phyloP scores from a whole-genome alignment of 2,797 vertebrate species.

The Leucoraja ocellata region DNA sequence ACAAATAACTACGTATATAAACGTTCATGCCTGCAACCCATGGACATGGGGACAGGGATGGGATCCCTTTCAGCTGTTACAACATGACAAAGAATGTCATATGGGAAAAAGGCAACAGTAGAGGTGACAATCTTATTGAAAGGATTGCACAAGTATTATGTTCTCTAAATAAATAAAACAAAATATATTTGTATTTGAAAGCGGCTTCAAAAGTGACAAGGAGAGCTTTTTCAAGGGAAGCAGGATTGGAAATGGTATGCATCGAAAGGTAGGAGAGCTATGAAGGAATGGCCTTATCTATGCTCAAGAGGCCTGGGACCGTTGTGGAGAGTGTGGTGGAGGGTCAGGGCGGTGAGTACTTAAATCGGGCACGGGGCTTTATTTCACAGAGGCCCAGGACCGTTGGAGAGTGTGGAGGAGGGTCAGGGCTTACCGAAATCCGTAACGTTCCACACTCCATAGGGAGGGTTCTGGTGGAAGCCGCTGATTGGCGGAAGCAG shows the following conservation, averaged over 20 bases:
- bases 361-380: too few species aligned
- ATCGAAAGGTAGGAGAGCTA: neutral
- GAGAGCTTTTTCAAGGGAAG: neutral
- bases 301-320: neutral
- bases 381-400: too few species aligned
- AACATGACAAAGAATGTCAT: neutral
- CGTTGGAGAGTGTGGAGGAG: too few species aligned
- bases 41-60: neutral
- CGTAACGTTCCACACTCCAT: too few species aligned
- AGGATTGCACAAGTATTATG: neutral
- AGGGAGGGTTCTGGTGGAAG: too few species aligned
- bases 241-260: neutral
- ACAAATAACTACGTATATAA: too few species aligned
- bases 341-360: too few species aligned
- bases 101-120: neutral
- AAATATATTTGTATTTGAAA: neutral
- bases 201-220: neutral
- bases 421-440: too few species aligned
- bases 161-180: neutral
- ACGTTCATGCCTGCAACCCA: too few species aligned
- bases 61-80: neutral
- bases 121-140: neutral
- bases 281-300: neutral
- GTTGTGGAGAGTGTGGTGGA: too few species aligned
- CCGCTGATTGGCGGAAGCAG: too few species aligned